Base-by-base conservation (phyloP, 2,888 invertebrate species). In the Pollenia angustigena region DNA sequence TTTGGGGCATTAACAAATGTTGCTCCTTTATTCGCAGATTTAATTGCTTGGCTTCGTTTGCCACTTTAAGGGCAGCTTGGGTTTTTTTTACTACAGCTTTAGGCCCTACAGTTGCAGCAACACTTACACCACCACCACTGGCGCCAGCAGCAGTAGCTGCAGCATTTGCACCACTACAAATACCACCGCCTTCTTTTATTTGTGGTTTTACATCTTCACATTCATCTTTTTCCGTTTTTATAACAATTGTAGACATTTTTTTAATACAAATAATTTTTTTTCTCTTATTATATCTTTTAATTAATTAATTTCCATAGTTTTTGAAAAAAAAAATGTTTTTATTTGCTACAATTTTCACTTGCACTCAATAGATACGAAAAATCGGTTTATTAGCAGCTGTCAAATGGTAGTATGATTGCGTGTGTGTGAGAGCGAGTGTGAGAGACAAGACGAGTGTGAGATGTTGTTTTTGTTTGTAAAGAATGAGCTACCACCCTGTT, bases 351-450 rank as follows among this genome's bases (percentile, higher is more conserved):
- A 72, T 85, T 74, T 80, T 66, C 76, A 76, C 76, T 84, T 81
- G 71, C 81, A 85, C 85, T 66, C 81, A 64, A 85, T 85, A 85
- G 85, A 85, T 85, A 85, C 85, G 85, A 85, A 85, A 85, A 85
- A 66, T 85, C 71, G 80, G 80, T 85, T 81, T 80, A 72, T 78
- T 80, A 81, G 52, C 85, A 85, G 75, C 81, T 85, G 85, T 85
- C 85, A 85, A 85, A 76, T 50, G 16, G 16, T 58, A 40, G 66
- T 69, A 74, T 75, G 52, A 48, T 40, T 71, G 76, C 54, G 54
- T 79, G 64, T 75, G 75, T 60, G 54, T 60, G 68, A 58, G 58
- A 81, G 74, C 58, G 68, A 58, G 83, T 78, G 42, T 78, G 81
- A 75, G 68, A 68, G 12, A 56, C 46, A 40, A 52, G 18, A 58